Evolutionary conservation across 2,113 vertebrate genomes (phyloP).

Genomic region (Falco punctatus): DNA sequence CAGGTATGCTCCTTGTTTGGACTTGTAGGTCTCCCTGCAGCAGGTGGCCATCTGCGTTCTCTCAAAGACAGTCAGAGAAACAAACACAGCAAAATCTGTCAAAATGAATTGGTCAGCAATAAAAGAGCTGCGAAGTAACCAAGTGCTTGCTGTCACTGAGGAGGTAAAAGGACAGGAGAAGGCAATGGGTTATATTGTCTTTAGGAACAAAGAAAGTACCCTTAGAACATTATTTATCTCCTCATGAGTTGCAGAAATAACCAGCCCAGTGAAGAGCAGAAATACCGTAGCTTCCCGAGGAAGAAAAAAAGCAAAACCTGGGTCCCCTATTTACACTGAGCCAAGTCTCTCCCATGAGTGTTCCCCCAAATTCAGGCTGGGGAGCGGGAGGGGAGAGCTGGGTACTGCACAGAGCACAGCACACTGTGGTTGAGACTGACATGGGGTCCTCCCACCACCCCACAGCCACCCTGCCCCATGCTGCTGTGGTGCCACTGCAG

Average conservation of each 20-base stretch:
- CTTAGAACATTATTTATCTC: neutral
- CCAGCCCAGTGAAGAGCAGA: neutral
- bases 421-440: neutral
- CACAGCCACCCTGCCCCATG: neutral
- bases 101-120: neutral
- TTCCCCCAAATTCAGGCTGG: neutral
- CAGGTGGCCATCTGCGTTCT: neutral
- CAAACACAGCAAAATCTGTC: neutral
- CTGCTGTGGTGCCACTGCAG: fast-evolving
- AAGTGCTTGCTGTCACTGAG: neutral
- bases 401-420: neutral
- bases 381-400: neutral
- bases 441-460: fast-evolving
- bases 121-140: neutral
- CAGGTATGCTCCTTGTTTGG: neutral
- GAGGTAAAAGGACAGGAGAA: neutral
- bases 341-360: neutral
- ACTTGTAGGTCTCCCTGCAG: neutral
- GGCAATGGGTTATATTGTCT: neutral
- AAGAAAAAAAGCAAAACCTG: neutral
- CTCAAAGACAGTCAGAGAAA: neutral
- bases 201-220: neutral
- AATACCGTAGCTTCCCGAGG: neutral
- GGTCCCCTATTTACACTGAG: neutral
- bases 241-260: neutral